Evolutionary conservation across 2,888 invertebrate genomes (phyloP), one percentile per base, ranked within the genome.

Genomic region (Rugalucina vietnamica): DNA sequence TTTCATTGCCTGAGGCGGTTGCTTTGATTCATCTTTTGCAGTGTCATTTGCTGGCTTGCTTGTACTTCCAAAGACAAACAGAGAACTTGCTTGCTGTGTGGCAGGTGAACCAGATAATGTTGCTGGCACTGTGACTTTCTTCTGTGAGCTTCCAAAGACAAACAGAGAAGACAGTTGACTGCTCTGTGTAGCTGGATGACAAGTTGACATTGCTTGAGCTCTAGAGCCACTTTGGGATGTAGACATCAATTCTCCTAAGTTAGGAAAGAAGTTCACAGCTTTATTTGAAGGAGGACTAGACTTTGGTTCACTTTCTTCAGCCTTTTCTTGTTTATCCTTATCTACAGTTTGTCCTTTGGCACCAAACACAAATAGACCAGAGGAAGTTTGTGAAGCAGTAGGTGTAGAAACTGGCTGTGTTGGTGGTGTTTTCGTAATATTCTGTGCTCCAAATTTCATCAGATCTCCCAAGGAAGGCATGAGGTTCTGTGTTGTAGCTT

Each of bases 81-180:
- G 10, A 43, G 43, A 43, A 12, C 10, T 8, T n/a, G n/a, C n/a
- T n/a, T n/a, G n/a, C n/a, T n/a, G n/a, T n/a, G n/a, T n/a, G n/a
- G n/a, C n/a, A n/a, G n/a, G n/a, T n/a, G n/a, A n/a, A 43, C 65
- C 43, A 18, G 73, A 57, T 10, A 43, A 29, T 10, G 73, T 43
- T 3, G 81, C 21, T n/a, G 78, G 81, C 76, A 76, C 76, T 72
- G 76, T 54, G 8, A 70, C 39, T 0, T n/a, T n/a, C n/a, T n/a
- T n/a, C n/a, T n/a, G n/a, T n/a, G n/a, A n/a, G n/a, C n/a, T n/a
- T n/a, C n/a, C n/a, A n/a, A n/a, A n/a, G n/a, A n/a, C n/a, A n/a
- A n/a, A n/a, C n/a, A n/a, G n/a, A n/a, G n/a, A n/a, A n/a, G n/a
- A n/a, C n/a, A n/a, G n/a, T n/a, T n/a, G n/a, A n/a, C n/a, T n/a